Evolutionary conservation across 2,888 invertebrate genomes (phyloP), one percentile per base, ranked within the genome.

Genomic region (Eremobia ochroleuca): DNA sequence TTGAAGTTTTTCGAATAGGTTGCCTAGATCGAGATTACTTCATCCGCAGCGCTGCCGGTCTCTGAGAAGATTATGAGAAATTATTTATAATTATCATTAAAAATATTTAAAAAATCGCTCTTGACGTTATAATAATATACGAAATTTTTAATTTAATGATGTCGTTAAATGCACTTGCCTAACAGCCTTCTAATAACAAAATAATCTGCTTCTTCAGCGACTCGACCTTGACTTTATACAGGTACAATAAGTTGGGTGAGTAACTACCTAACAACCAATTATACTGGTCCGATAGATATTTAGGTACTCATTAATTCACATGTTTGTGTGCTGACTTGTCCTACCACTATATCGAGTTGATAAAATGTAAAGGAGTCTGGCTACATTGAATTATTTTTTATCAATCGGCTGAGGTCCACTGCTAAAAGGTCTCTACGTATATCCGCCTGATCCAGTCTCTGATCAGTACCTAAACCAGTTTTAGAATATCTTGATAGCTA

Each of bases 11-110:
- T 66, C 79, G 76, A 84, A 78, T 77, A 83, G 70, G 67, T 72
- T 81, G 79, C 62, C 83, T 86, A 84, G 81, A 87, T 81, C 72
- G 65, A 73, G 78, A 85, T 89, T 76, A 85, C 77, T 79, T 46
- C 75, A 83, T 49, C 46, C 61, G 68, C 76, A 49, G 52, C 81
- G 62, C 61, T 49, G 70, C 73, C 74, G 65, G 81, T 73, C 59
- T 46, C 55, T 72, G 59, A 61, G 74, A 65, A 73, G 15, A 62
- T 79, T 43, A 64, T 18, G 59, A 59, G 40, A 55, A 79, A 81
- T 72, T 64, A 77, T 67, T 28, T 82, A 43, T 31, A 40, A 46
- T 61, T 67, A 68, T n/a, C 49, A 40, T n/a, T 46, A 37, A 31
- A 64, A 18, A 37, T 15, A 40, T 25, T 25, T 40, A 73, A 37